Evolutionary conservation across 1,140 invertebrate species (phyloP).

Genomic region (Palaemon carinicauda): DNA sequence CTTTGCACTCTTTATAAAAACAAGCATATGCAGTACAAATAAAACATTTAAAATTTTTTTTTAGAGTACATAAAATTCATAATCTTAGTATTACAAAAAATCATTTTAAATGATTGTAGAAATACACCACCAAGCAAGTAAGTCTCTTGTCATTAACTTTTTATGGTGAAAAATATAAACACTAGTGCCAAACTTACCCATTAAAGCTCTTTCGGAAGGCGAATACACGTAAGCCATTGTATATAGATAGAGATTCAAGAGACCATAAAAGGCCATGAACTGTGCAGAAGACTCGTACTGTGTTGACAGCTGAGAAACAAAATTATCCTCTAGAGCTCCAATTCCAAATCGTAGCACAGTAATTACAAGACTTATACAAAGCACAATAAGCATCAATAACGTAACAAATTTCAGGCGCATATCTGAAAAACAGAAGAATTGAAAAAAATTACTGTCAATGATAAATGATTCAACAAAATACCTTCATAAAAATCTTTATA

Average conservation of each 20-base stretch:
- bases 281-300: conserved; percentile 83
- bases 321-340: conserved; percentile 90
- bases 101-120: no score
- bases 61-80: no score
- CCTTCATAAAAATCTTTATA: no score
- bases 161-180: background rate
- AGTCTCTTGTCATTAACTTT: background rate
- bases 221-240: conserved; percentile 95
- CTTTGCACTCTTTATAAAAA: no score
- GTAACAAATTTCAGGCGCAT: conserved; percentile 91
- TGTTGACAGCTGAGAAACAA: conserved; percentile 75
- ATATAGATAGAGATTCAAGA: conserved; percentile 93
- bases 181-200: conserved; percentile 73
- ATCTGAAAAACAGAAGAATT: conserved; percentile 72
- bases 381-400: conserved; percentile 82
- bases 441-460: no score
- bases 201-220: conserved; percentile 72
- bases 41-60: no score
- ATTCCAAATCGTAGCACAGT: conserved; percentile 85
- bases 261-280: conserved; percentile 94
- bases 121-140: background rate
- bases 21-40: no score
- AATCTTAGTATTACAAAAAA: no score
- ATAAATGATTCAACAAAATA: background rate
- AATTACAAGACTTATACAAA: conserved; percentile 80